phyloP scores from a whole-genome alignment of 2,888 invertebrate species.

The Tipula helvola region DNA sequence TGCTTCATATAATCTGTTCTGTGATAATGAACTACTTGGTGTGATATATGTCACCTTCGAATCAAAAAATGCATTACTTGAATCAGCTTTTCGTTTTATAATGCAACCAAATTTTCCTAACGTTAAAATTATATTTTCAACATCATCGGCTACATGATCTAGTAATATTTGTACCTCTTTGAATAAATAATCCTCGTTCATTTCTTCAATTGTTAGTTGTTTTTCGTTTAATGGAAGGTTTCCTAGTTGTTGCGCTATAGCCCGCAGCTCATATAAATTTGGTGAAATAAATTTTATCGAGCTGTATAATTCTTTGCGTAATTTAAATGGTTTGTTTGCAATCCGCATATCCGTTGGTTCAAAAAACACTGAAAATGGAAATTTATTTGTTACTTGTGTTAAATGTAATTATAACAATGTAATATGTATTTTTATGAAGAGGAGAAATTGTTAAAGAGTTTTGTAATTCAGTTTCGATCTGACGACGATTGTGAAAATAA shows the following conservation, averaged over 20 bases:
- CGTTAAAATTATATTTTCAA: conserved; percentile 49
- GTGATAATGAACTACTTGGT: conserved; percentile 13
- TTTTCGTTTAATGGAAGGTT: neutral
- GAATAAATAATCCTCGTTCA: conserved; percentile 18
- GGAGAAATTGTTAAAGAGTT: too few species aligned
- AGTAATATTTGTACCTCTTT: conserved; percentile 29
- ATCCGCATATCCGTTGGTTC: conserved; percentile 79
- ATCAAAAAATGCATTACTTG: conserved; percentile 18
- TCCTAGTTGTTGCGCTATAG: conserved; percentile 46
- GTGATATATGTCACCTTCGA: conserved; percentile 13
- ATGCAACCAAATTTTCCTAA: conserved; percentile 47
- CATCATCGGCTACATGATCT: conserved; percentile 33
- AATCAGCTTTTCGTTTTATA: conserved; percentile 26
- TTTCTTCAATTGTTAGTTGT: neutral
- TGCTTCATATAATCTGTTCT: conserved; percentile 36
- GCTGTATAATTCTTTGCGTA: conserved; percentile 29
- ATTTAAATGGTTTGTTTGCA: conserved; percentile 54
- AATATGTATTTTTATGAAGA: too few species aligned
- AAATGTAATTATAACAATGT: too few species aligned
- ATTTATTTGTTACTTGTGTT: neutral
- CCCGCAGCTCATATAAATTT: conserved; percentile 61
- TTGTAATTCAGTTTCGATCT: too few species aligned
- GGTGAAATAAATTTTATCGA: conserved; percentile 54
- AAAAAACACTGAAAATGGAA: conserved; percentile 62
- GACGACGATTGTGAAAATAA: too few species aligned